Base-by-base conservation (phyloP, 1,140 invertebrate species). In the Halotydeus destructor region DNA sequence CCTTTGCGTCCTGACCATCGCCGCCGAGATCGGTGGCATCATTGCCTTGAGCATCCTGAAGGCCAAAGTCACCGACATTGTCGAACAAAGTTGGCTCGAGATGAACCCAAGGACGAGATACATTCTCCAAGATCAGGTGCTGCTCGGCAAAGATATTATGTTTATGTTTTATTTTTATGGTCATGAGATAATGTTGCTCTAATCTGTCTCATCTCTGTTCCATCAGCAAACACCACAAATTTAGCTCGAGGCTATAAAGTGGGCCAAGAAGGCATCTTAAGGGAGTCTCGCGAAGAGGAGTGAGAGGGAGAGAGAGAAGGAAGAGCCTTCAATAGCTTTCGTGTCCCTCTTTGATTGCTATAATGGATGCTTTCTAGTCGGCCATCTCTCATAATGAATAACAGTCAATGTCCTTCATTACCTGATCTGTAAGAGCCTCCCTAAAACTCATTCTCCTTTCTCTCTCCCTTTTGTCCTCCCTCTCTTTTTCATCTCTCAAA, bases 31-130 rank as follows among this genome's bases (percentile, higher is more conserved):
- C 32, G 61, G 60, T 2, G 60, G 60, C 14, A 54, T 63, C 16
- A 46, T 63, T 1, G 52, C 60, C 1, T 52, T 62, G 6, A 57
- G 56, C 51, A 55, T 62, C 27, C 37, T 57, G 23, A 50, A 55
- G 35, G 52, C 57, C 26, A 55, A 60, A 52, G 58, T 62, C 46
- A 56, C 56, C 25, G 58, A 64, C 46, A 53, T 64, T 35, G 49
- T 64, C 6, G 49, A 58, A 28, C 55, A 55, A 41, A 57, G 55
- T 6, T 64, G 62, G 62, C 50, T 54, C n/a, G 61, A 64, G 50
- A 52, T 62, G 9, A 64, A 64, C 46, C 58, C 60, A 54, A 54
- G 52, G 18, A 60, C 60, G 1, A 50, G 56, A 21, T 63, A 64
- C 44, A 44, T 60, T 23, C 50, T 64, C 32, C 62, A 64, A 48